These are phyloP conservation scores for Pachycephala philippinensis DNA, from an alignment of 2,113 vertebrate genomes.

Conservation along the genomic window DNA sequence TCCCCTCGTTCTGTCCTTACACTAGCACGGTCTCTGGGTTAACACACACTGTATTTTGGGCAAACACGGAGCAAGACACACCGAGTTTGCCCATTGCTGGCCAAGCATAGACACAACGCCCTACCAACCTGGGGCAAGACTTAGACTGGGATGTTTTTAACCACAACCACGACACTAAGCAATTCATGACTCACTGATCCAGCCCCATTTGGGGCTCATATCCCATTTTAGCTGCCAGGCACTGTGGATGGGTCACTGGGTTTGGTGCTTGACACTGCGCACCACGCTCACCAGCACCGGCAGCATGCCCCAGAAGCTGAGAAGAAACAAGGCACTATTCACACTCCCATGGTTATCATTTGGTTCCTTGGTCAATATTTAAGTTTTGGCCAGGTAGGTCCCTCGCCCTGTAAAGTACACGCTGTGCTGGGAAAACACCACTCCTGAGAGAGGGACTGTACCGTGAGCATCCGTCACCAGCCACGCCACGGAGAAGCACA, in stretches of 20 bases:
- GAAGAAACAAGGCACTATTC: neutral
- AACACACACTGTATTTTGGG: neutral
- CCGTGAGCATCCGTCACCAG: neutral
- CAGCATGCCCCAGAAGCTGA: neutral
- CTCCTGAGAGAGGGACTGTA: neutral
- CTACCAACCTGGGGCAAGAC: neutral
- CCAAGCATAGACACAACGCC: neutral
- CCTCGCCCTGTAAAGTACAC: constrained; percentile 41
- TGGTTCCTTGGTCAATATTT: constrained; percentile 36
- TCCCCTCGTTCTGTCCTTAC: neutral
- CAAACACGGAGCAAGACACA: neutral
- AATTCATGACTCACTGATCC: neutral
- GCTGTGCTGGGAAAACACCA: neutral
- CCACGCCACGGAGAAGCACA: neutral
- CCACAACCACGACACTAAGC: neutral
- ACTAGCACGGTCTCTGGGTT: neutral
- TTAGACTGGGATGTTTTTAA: neutral
- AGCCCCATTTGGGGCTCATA: neutral
- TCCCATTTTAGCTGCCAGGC: neutral
- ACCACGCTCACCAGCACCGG: accelerated
- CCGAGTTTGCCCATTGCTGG: neutral
- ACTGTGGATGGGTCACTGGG: accelerated
- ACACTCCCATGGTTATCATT: neutral
- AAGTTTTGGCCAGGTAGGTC: constrained; percentile 3
- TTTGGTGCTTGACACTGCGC: neutral